Evolutionary conservation across 2,888 invertebrate genomes (phyloP), one percentile per base, ranked within the genome.

Genomic region (Achlya flavicornis): DNA sequence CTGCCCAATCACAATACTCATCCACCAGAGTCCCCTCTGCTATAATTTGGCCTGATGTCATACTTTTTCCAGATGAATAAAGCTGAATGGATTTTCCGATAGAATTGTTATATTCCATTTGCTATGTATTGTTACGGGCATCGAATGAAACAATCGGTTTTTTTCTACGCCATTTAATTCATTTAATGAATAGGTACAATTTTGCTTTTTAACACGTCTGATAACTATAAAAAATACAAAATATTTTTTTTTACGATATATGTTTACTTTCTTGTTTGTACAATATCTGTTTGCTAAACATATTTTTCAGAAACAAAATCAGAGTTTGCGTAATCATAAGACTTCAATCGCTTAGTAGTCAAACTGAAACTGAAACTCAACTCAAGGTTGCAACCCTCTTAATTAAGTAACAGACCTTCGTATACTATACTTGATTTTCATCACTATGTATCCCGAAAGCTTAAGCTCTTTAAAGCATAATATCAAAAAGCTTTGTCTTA

Each of bases 51-150:
- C 83, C 86, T 86, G 85, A 87, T 87, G 88, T 89, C 88, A 90
- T 88, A 88, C 86, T 90, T 87, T 87, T 88, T 86, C 81, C 90
- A 88, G 87, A 84, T 88, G 90, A 88, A 79, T 86, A 90, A 83
- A 81, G 73, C 78, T 81, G 83, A 90, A 91, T 91, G 90, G 88
- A 85, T 90, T 91, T 91, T 87, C 90, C 90, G 85, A 91, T 91
- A 87, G 89, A 90, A 88, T 90, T 89, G 87, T 80, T 88, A 79
- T 83, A 78, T 83, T 83, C 83, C 82, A 84, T 76, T 78, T 78
- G 73, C 64, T 77, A 75, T 76, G 78, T 78, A 82, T 83, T 85
- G 83, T 86, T 84, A 84, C 80, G 80, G 78, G 69, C 78, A 71
- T 70, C 67, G 78, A 75, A 79, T 79, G 78, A 83, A 85, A 86